Percentiles rank a stretch among this genome's conserved stretches.
phyloP scores from a whole-genome alignment of 1,140 invertebrate genomes.

The Philaenus spumarius region DNA sequence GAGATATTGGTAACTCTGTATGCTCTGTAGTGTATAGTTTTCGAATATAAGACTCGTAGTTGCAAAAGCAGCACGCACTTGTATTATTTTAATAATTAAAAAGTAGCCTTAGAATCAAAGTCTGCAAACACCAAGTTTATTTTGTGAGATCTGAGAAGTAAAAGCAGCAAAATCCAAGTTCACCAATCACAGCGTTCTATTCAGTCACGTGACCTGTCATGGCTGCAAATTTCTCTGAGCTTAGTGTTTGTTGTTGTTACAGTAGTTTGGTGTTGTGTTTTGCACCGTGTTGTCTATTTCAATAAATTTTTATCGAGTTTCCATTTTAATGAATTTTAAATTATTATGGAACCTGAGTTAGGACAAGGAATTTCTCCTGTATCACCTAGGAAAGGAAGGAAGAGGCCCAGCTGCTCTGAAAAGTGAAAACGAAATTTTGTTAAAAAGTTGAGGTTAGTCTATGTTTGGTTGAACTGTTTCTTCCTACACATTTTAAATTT shows the following conservation, averaged over 20 bases:
- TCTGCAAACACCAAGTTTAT: constrained; percentile 9
- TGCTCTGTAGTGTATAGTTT: too few relatives aligned
- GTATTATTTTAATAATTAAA: constrained; percentile 7
- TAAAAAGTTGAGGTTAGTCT: constrained; percentile 7
- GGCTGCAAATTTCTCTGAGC: too few relatives aligned
- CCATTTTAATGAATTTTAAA: background rate
- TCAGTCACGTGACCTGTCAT: constrained; percentile 9
- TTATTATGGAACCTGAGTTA: constrained; percentile 6
- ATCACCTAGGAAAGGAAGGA: too few relatives aligned
- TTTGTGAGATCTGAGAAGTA: constrained; percentile 1
- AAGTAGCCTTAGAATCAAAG: constrained; percentile 10
- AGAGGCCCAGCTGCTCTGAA: background rate
- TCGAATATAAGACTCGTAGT: background rate
- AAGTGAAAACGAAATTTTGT: background rate
- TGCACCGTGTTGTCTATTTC: too few relatives aligned
- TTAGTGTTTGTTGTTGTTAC: too few relatives aligned
- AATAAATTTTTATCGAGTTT: too few relatives aligned
- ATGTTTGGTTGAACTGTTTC: too few relatives aligned
- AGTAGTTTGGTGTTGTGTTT: too few relatives aligned
- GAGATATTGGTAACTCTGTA: constrained; percentile 1
- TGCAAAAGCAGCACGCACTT: background rate
- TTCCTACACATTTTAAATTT: too few relatives aligned
- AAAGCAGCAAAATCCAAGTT: constrained; percentile 10
- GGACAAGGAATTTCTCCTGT: constrained; percentile 1
- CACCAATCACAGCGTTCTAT: background rate